Percentiles rank a stretch among this genome's conserved stretches.
Evolutionary conservation across 1,140 invertebrate species (phyloP).

Genomic region (Drosophila equinoxialis): DNA sequence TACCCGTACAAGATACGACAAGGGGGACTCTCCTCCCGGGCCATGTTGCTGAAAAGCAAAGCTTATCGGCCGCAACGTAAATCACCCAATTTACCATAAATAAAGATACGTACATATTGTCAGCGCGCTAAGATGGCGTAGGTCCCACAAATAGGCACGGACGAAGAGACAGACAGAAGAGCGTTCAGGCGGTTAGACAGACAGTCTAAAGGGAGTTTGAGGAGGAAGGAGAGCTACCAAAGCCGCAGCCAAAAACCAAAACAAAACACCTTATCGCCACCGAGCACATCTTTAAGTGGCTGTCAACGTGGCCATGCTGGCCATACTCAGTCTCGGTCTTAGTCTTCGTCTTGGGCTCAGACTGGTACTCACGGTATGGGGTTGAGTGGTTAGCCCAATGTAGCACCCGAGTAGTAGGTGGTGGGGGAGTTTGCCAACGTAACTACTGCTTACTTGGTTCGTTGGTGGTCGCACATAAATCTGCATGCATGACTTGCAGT

Average conservation of each 20-base stretch:
- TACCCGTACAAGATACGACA: slow-evolving; percentile 54
- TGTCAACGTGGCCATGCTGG: slow-evolving; percentile 61
- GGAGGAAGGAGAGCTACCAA: slow-evolving; percentile 7
- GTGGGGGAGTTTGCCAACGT: slow-evolving; percentile 10
- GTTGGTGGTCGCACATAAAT: slow-evolving; percentile 55
- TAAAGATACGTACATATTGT: slow-evolving; percentile 82
- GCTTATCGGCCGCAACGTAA: slow-evolving; percentile 81
- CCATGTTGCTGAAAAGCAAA: slow-evolving; percentile 72
- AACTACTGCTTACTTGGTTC: slow-evolving; percentile 35
- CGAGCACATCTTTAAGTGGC: slow-evolving; percentile 79
- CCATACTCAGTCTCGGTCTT: slow-evolving; percentile 2
- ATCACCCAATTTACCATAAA: slow-evolving; percentile 82
- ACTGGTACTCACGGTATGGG: neutral
- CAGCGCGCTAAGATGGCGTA: slow-evolving; percentile 36
- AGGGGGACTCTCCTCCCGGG: neutral
- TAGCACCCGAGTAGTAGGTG: neutral
- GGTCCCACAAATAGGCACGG: neutral
- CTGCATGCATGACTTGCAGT: slow-evolving; percentile 44
- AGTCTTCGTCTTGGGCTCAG: neutral
- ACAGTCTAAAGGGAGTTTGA: neutral
- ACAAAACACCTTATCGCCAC: slow-evolving; percentile 77
- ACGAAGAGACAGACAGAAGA: neutral
- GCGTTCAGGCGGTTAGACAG: neutral
- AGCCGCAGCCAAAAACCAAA: slow-evolving; percentile 51
- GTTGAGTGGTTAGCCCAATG: slow-evolving; percentile 21